Base-by-base conservation (phyloP, 2,113 vertebrate species). In the Barnardius zonarius region DNA sequence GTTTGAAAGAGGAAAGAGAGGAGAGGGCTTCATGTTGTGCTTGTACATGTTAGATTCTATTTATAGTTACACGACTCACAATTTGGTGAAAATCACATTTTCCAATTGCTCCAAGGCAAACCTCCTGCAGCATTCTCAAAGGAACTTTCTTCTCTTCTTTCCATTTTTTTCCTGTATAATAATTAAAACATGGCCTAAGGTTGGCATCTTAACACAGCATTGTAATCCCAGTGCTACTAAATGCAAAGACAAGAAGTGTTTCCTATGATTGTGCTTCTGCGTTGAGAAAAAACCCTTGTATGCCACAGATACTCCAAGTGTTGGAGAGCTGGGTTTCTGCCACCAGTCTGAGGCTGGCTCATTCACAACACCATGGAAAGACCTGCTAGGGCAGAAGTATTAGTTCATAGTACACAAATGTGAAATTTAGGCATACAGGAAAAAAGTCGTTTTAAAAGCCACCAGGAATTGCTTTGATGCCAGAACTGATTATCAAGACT, bases 11-110 rank as follows among this genome's bases (percentile, higher is more conserved):
- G 12, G 17, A 23, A 39, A 92, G 19, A 91, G 23, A 92, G 37
- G 44, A 94, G 19, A 52, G 49, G 64, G 59, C 64, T 96, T 96
- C 49, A 37, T 72, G 33, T 39, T 78, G 74, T 51, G 19, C 13
- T 83, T 91, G 57, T 5, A 82, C 23, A 77, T 86, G 90, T 70
- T 37, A 86, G 39, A 91, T 94, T 91, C 59, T 93, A 48, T 93
- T 92, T 95, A 85, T 80, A 84, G 37, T 54, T 83, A 76, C 88
- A 83, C 16, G 8, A 90, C 78, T 92, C 35, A 28, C 13, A 66
- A 67, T 67, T 77, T 37, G 8, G 41, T 78, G 86, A 31, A 73
- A 89, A 92, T 87, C 19, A 46, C 18, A 75, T 95, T 93, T 96
- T 80, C 73, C 28, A 83, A 59, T 91, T 90, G n/a, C 25, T 92